Percentiles rank a stretch among this genome's conserved stretches.
Conservation (phyloP, 2,888 invertebrate genomes). For the Zygaena filipendulae region DNA sequence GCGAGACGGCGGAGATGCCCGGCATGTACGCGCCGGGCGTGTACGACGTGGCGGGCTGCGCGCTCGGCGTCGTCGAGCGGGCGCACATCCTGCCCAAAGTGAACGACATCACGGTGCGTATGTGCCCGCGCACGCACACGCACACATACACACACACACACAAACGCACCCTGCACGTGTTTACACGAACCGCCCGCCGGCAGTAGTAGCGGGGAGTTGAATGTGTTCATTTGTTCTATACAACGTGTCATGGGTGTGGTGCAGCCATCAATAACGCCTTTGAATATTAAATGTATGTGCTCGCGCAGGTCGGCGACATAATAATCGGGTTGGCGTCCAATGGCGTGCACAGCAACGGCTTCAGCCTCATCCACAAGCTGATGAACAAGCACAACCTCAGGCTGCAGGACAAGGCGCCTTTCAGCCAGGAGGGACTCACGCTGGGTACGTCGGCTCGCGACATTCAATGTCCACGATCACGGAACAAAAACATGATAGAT, state of each 20-base stretch:
- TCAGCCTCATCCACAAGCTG: conserved; percentile 90
- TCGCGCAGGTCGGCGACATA: conserved; percentile 76
- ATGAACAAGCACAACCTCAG: conserved; percentile 76
- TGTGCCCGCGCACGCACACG: no score
- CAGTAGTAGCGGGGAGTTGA: no score
- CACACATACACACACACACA: no score
- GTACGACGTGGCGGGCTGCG: conserved; percentile 97
- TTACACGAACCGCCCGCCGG: no score
- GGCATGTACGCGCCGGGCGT: conserved; percentile 87
- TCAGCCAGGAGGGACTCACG: conserved; percentile 74
- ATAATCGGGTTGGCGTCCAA: conserved; percentile 91
- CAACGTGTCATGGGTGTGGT: no score
- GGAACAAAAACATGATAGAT: neutral
- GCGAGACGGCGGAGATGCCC: conserved; percentile 97
- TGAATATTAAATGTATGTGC: no score
- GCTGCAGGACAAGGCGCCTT: conserved; percentile 76
- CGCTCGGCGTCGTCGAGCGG: conserved; percentile 92
- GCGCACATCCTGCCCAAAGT: conserved; percentile 77
- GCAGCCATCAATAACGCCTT: no score
- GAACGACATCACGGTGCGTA: conserved; percentile 73
- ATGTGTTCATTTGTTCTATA: no score
- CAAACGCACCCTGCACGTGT: no score
- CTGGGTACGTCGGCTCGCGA: conserved; percentile 66
- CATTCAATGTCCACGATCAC: neutral
- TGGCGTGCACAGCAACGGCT: conserved; percentile 97